Percentiles rank a stretch among this genome's conserved stretches.
Conservation (phyloP, 1,140 invertebrate genomes). For the Palaemon carinicauda region DNA sequence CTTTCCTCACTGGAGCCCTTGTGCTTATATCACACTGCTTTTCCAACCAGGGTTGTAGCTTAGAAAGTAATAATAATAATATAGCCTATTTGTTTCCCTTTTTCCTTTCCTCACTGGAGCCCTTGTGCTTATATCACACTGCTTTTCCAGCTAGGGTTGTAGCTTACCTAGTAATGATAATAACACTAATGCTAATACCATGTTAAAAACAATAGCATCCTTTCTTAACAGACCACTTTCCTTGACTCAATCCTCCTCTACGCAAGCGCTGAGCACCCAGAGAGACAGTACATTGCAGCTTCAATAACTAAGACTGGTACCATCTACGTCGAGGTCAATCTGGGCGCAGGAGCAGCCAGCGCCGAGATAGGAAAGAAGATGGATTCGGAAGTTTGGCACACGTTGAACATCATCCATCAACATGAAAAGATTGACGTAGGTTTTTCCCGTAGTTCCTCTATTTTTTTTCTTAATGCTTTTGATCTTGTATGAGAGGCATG, state of each 20-base stretch:
- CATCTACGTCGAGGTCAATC: slow-evolving; percentile 34
- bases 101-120: too few species aligned
- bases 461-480: too few species aligned
- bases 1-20: too few species aligned
- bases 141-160: too few species aligned
- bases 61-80: too few species aligned
- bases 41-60: too few species aligned
- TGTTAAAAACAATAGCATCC: not conserved
- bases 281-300: slow-evolving; percentile 31
- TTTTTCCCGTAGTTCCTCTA: not conserved
- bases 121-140: too few species aligned
- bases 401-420: slow-evolving; percentile 22
- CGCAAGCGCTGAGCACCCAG: slow-evolving; percentile 31
- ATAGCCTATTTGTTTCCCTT: too few species aligned
- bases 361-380: not conserved
- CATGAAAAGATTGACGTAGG: slow-evolving; percentile 25
- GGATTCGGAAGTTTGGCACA: slow-evolving; percentile 5
- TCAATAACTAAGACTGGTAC: not conserved
- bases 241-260: slow-evolving; percentile 36
- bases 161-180: too few species aligned
- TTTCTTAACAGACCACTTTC: slow-evolving; percentile 10
- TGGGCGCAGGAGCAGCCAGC: slow-evolving; percentile 17
- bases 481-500: too few species aligned
- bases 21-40: too few species aligned
- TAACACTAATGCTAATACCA: too few species aligned